Evolutionary conservation across 2,888 invertebrate genomes (phyloP).

Genomic region (Tillus elongatus): DNA sequence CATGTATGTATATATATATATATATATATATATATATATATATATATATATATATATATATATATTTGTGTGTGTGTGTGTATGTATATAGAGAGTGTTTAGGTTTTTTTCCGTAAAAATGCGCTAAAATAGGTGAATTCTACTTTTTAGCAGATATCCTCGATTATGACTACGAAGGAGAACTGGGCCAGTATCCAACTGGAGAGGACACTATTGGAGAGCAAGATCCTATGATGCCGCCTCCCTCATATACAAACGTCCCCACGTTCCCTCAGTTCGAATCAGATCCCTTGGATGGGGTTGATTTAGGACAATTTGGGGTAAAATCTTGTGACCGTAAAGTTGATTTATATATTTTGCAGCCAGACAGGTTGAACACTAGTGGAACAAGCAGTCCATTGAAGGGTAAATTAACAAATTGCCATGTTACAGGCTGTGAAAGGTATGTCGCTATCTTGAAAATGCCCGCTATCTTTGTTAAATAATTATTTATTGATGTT

Average conservation of each 20-base stretch:
- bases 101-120: too few species aligned
- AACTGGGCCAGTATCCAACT: constrained; percentile 21
- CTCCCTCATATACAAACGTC: constrained; percentile 42
- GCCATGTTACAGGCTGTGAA: constrained; percentile 79
- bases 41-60: too few species aligned
- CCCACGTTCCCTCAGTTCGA: constrained; percentile 38
- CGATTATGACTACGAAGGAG: constrained; percentile 1
- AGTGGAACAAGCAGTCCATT: constrained; percentile 72
- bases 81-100: too few species aligned
- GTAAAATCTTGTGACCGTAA: constrained; percentile 78
- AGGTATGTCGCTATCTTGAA: constrained; percentile 46
- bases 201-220: constrained; percentile 32
- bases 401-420: constrained; percentile 82
- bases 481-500: constrained; percentile 21
- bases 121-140: too few species aligned
- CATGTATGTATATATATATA: too few species aligned
- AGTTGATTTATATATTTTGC: constrained; percentile 76
- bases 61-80: too few species aligned
- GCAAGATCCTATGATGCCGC: constrained; percentile 34
- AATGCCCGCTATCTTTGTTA: background rate
- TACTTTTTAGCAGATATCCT: too few species aligned
- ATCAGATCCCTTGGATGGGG: constrained; percentile 39
- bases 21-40: too few species aligned
- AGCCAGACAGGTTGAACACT: constrained; percentile 70
- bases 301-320: constrained; percentile 43